Evolutionary conservation across 2,113 vertebrate species (phyloP), one percentile per base, ranked within the genome.

Genomic region (Sarotherodon lohbergeri): DNA sequence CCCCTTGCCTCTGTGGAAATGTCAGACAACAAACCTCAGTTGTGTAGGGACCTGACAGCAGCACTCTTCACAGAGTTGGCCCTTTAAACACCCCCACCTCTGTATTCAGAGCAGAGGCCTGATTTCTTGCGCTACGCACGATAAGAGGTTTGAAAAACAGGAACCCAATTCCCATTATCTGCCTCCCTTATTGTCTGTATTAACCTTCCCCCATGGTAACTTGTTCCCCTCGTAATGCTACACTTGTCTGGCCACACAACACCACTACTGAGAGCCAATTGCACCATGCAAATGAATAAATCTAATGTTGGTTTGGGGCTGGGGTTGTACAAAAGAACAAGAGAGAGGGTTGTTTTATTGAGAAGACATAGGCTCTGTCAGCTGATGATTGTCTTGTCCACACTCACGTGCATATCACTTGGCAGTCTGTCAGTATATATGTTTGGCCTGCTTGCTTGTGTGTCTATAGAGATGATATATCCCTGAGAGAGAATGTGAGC

Each of bases 171-270:
- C 97, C 95, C 96, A 97, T 97, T 96, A 95, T 97, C 97, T 96
- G 97, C 96, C 96, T 97, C 96, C 96, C 96, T 96, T 97, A 96
- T 97, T 97, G 98, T 98, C 97, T 96, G 96, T 94, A 94, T 97
- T 98, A 98, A 98, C 98, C 97, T 98, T 98, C 97, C 97, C 97
- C 97, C 97, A 96, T 95, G 96, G 97, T 97, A 97, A 97, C 97
- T 97, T 98, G 98, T 98, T 97, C 97, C 95, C 92, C 92, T 90
- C 56, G 96, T 97, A 97, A 97, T 97, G 97, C 98, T 98, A 98
- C 97, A 98, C 97, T 98, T 98, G 98, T 98, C 97, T 98, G 96
- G 97, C 97, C 93, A 97, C 96, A 97, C 97, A 98, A 98, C 97
- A 97, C 97, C 94, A 97, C 97, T 96, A 96, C 96, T 93, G 92